These are phyloP conservation scores for Gallinago media DNA, from an alignment of 2,113 vertebrate species.

Conservation along the genomic window DNA sequence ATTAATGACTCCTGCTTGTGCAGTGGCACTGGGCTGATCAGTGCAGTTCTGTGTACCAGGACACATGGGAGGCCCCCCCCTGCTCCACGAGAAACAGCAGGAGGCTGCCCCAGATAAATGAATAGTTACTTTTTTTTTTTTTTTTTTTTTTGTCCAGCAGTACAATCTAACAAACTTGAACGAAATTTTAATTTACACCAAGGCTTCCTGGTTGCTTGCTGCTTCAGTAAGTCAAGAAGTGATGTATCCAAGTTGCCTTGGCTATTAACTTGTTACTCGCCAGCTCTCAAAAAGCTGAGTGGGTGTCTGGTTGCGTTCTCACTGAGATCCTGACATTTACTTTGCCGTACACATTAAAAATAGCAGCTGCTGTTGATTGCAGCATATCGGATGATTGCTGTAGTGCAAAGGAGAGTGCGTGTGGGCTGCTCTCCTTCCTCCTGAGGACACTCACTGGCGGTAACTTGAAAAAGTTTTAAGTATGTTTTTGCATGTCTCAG, in stretches of 20 bases:
- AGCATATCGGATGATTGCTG: not conserved
- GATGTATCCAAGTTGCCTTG: accelerated
- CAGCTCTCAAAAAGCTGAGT: not conserved
- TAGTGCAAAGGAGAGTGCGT: not conserved
- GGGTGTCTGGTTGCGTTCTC: not conserved
- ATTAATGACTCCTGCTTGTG: not conserved
- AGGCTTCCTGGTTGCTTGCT: not conserved
- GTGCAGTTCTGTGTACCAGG: not conserved
- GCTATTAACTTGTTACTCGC: not conserved
- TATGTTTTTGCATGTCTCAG: accelerated
- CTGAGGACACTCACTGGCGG: not conserved
- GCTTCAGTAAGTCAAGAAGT: not conserved
- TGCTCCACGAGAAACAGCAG: not conserved
- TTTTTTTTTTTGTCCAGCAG: not conserved
- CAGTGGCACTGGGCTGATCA: not conserved
- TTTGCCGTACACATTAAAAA: conserved; percentile 37
- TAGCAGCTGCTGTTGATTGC: conserved; percentile 42
- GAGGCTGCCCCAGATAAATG: conserved; percentile 24
- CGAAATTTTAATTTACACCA: not conserved
- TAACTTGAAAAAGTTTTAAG: not conserved
- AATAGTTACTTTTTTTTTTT: not conserved
- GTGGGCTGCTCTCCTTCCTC: not conserved
- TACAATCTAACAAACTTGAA: not conserved
- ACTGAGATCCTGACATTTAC: not conserved
- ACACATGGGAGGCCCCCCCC: not conserved